Evolutionary conservation across 2,888 invertebrate species (phyloP).

Genomic region (Lithophane leautieri): DNA sequence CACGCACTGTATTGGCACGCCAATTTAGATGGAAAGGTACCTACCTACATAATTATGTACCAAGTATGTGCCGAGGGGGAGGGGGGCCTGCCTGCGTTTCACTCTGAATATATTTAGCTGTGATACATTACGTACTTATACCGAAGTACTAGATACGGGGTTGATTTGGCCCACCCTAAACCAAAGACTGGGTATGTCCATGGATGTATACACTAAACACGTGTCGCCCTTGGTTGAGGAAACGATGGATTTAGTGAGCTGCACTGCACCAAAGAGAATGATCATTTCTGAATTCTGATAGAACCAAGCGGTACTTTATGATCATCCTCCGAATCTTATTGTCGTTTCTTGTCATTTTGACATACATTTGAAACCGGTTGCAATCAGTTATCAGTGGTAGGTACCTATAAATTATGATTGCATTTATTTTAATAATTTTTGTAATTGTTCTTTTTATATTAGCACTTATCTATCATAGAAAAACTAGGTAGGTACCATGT

Average conservation of each 20-base stretch:
- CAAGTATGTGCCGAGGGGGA: too few species aligned
- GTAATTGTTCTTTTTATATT: slow-evolving; percentile 8
- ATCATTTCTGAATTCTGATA: not conserved
- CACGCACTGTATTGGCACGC: not conserved
- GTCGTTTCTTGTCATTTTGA: slow-evolving; percentile 19
- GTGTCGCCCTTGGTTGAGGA: not conserved
- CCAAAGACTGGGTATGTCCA: not conserved
- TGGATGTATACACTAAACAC: not conserved
- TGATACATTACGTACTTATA: too few species aligned
- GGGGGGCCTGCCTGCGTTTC: too few species aligned
- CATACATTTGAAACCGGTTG: too few species aligned
- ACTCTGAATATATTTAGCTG: too few species aligned
- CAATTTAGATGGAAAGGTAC: too few species aligned
- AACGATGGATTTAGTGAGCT: not conserved
- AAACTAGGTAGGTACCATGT: slow-evolving; percentile 31
- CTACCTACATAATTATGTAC: too few species aligned
- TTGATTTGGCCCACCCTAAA: not conserved
- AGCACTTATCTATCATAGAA: not conserved
- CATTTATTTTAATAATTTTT: not conserved
- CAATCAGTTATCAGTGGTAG: too few species aligned
- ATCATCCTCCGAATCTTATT: not conserved
- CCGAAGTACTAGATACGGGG: too few species aligned
- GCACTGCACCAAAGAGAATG: slow-evolving; percentile 6
- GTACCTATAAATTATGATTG: not conserved
- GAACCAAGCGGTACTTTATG: not conserved